Conservation (phyloP, 2,113 vertebrate genomes). For the Tretioscincus oriximinensis region DNA sequence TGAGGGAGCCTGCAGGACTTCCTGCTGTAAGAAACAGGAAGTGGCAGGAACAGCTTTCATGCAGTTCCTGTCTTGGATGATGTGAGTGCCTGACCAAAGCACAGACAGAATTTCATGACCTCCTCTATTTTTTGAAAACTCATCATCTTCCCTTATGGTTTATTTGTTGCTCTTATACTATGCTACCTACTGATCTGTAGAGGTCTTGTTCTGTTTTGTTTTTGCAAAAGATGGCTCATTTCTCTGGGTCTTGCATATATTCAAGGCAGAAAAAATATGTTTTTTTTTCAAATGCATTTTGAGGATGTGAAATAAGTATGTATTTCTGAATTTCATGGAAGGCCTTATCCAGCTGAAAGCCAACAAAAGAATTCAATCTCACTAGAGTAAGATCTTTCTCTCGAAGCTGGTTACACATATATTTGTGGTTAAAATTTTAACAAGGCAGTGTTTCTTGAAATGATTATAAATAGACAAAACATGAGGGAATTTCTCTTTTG, state of each 20-base stretch:
- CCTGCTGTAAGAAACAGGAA: no score
- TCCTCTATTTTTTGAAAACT: background rate
- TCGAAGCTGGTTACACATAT: background rate
- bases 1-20: no score
- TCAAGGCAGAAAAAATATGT: background rate
- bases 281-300: background rate
- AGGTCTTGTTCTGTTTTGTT: background rate
- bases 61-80: no score
- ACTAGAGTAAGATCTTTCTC: background rate
- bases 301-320: background rate
- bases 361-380: background rate
- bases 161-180: background rate
- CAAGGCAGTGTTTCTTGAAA: background rate
- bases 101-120: background rate
- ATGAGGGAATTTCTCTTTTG: slow-evolving; percentile 11
- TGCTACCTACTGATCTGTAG: background rate
- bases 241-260: background rate
- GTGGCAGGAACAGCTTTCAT: no score
- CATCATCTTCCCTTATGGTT: background rate
- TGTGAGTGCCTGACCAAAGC: background rate
- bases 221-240: background rate
- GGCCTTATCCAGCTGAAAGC: background rate
- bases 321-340: background rate
- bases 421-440: background rate
- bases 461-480: slow-evolving; percentile 32